phyloP scores from a whole-genome alignment of 1,140 invertebrate species.

The Brachionus plicatilis region DNA sequence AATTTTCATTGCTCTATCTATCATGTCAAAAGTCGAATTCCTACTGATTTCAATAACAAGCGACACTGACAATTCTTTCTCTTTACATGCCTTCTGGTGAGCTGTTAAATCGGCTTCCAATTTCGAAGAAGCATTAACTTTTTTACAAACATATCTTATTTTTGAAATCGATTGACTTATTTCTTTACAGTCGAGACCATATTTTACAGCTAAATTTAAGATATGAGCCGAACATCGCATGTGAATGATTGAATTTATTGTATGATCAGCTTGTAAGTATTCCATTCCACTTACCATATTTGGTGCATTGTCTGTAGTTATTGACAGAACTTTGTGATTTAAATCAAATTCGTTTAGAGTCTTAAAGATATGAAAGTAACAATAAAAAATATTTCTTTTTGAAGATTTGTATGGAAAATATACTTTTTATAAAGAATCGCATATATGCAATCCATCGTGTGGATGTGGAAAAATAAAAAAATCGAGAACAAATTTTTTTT shows the following conservation, averaged over 20 bases:
- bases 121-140: neutral
- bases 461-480: no score
- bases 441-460: neutral
- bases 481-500: no score
- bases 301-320: neutral
- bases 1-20: constrained; percentile 1
- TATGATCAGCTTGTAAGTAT: neutral
- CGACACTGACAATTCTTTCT: neutral
- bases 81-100: neutral
- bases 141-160: constrained; percentile 13
- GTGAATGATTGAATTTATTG: neutral
- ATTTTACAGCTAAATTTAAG: neutral
- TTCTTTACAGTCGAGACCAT: neutral
- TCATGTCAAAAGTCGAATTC: constrained; percentile 14
- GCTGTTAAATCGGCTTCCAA: neutral
- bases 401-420: neutral
- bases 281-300: neutral
- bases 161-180: constrained; percentile 8
- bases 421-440: neutral
- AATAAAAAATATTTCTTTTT: neutral
- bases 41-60: neutral
- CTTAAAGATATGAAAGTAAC: neutral
- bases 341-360: neutral
- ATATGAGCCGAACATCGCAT: constrained; percentile 17
- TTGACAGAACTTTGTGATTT: neutral